These are phyloP conservation scores for Melipona quadrifasciata DNA, from an alignment of 1,140 invertebrate genomes.

Conservation along the genomic window DNA sequence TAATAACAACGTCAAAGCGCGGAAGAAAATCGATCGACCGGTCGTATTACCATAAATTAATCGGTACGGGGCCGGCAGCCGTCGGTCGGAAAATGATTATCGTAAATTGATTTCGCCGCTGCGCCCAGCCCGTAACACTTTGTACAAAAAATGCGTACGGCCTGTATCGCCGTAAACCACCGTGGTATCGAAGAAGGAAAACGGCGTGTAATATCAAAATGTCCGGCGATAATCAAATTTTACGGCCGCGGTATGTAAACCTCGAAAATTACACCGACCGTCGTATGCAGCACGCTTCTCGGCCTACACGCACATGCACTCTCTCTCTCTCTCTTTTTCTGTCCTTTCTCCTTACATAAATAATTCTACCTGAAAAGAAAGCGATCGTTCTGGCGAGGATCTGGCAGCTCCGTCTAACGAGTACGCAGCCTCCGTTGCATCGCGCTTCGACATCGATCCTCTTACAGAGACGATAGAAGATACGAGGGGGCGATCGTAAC, in stretches of 20 bases:
- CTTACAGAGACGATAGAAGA: background rate
- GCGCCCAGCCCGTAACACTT: background rate
- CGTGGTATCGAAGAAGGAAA: conserved; percentile 2
- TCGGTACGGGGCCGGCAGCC: background rate
- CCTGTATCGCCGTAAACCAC: background rate
- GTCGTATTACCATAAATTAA: conserved; percentile 44
- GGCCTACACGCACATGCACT: background rate
- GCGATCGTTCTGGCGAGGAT: background rate
- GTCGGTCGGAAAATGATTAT: conserved; percentile 33
- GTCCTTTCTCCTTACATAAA: background rate
- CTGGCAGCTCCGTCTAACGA: background rate
- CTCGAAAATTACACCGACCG: conserved; percentile 31
- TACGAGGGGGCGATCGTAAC: background rate
- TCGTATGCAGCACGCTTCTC: background rate
- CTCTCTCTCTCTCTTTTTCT: background rate
- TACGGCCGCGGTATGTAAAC: conserved; percentile 32
- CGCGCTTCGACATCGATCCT: too few species aligned
- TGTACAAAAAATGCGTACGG: background rate
- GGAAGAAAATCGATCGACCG: conserved; percentile 20
- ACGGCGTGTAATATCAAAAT: conserved; percentile 38
- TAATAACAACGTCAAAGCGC: conserved; percentile 9
- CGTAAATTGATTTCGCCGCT: conserved; percentile 41
- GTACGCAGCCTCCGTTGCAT: background rate
- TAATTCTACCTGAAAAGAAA: background rate
- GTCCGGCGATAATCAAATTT: conserved; percentile 47